These are phyloP conservation scores for Protobothrops flavoviridis DNA, from an alignment of 2,113 vertebrate genomes.

Conservation along the genomic window DNA sequence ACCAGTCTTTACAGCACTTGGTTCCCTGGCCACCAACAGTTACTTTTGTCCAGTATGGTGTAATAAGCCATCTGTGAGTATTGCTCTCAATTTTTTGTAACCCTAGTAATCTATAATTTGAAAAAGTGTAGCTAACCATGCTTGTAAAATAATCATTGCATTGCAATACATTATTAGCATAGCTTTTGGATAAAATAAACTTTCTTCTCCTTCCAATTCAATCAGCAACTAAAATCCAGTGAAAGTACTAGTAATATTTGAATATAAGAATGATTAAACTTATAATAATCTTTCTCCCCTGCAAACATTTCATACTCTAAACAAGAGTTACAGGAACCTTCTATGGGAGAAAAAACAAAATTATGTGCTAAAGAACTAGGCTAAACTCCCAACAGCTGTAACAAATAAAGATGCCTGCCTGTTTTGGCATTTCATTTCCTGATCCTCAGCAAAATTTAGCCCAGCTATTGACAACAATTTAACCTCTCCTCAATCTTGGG, in stretches of 20 bases:
- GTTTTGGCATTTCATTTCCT: neutral
- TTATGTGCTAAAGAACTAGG: neutral
- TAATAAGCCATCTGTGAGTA: neutral
- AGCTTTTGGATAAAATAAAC: neutral
- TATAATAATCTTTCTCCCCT: neutral
- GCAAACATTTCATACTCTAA: neutral
- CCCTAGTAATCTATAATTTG: neutral
- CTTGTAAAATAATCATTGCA: neutral
- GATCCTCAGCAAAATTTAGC: neutral
- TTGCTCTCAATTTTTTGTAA: neutral
- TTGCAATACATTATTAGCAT: neutral
- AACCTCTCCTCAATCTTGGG: neutral
- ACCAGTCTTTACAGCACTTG: neutral
- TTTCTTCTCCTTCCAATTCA: neutral
- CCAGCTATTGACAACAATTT: neutral
- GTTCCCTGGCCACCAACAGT: neutral
- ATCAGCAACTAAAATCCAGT: neutral
- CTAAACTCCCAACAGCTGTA: neutral
- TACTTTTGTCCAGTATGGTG: neutral
- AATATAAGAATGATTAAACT: neutral
- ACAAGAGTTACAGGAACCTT: neutral
- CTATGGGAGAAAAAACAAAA: neutral
- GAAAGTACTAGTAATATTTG: neutral
- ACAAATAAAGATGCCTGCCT: neutral
- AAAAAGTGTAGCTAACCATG: neutral